Conservation (phyloP, 37 sponge, comb jelly and placozoan species). For the Dysidea cf. avara region DNA sequence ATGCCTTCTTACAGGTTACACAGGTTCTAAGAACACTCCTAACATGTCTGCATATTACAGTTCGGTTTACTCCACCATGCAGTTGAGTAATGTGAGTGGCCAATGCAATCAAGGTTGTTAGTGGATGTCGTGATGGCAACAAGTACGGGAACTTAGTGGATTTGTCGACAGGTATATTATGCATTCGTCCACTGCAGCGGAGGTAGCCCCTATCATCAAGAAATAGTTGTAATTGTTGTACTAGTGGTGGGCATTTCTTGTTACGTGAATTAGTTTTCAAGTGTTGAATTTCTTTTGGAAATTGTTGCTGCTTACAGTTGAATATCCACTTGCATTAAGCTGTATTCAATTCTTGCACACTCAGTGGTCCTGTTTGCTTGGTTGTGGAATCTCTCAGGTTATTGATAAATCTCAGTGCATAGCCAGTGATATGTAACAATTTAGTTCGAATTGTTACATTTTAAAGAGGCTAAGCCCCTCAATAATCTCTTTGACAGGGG, state of each 20-base stretch:
- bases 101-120: background rate
- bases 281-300: too few species aligned
- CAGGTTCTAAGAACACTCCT: background rate
- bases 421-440: too few species aligned
- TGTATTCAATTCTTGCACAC: too few species aligned
- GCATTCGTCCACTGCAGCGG: background rate
- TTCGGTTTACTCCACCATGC: background rate
- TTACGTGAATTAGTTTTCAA: background rate
- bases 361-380: too few species aligned
- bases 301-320: too few species aligned
- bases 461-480: too few species aligned
- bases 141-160: background rate
- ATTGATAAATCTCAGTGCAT: too few species aligned
- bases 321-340: too few species aligned
- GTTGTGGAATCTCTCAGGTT: too few species aligned
- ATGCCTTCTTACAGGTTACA: background rate
- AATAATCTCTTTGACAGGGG: too few species aligned
- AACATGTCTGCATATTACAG: background rate
- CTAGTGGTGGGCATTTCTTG: background rate
- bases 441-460: too few species aligned
- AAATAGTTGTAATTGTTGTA: background rate
- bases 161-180: background rate
- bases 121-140: background rate
- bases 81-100: background rate
- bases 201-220: background rate